These are phyloP conservation scores for Palaemon carinicauda DNA, from an alignment of 1,140 invertebrate genomes.

Conservation along the genomic window DNA sequence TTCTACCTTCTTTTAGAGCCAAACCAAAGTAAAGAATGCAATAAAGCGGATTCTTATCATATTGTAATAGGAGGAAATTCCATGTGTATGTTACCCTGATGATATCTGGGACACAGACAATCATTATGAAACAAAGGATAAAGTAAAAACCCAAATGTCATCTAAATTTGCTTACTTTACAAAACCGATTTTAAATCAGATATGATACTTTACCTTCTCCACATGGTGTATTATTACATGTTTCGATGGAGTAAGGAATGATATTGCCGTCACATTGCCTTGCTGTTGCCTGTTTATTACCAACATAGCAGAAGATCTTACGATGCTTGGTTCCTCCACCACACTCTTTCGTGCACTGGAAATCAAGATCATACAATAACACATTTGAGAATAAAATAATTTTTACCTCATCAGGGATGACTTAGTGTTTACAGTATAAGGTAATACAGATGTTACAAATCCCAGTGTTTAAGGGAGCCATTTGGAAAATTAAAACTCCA, in stretches of 20 bases:
- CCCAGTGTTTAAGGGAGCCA: too few relatives aligned
- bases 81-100: too few relatives aligned
- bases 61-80: too few relatives aligned
- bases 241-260: conserved; percentile 35
- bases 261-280: conserved; percentile 33
- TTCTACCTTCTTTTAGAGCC: too few relatives aligned
- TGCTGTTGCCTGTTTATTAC: neutral
- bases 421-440: neutral
- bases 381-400: too few relatives aligned
- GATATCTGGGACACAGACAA: too few relatives aligned
- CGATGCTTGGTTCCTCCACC: conserved; percentile 33
- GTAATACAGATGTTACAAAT: too few relatives aligned
- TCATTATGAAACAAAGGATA: too few relatives aligned
- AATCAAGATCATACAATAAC: neutral
- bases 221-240: conserved; percentile 40
- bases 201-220: neutral
- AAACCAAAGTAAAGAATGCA: too few relatives aligned
- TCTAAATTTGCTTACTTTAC: neutral
- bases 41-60: too few relatives aligned
- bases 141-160: neutral
- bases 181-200: too few relatives aligned
- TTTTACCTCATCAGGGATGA: neutral
- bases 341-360: conserved; percentile 34
- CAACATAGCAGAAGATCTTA: conserved; percentile 34
- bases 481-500: too few relatives aligned